These are phyloP conservation scores for Prunella strophiata DNA, from an alignment of 2,797 vertebrate species.

Conservation along the genomic window DNA sequence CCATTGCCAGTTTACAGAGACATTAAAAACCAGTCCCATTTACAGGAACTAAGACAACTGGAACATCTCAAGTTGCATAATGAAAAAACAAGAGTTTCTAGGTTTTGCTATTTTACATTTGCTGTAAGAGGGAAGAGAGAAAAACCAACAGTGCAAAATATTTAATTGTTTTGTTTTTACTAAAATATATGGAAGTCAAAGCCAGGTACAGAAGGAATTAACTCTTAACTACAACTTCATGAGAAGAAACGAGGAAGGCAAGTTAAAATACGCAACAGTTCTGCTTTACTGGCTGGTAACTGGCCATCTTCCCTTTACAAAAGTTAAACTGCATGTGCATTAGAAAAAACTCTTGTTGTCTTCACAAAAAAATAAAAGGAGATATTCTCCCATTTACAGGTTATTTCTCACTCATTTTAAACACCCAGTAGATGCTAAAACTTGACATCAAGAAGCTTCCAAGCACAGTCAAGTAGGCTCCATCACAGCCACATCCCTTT, in stretches of 20 bases:
- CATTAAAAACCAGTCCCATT: constrained; percentile 56
- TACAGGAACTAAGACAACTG: constrained; percentile 63
- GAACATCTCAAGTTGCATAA: constrained; percentile 67
- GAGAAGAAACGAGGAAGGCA: constrained; percentile 30
- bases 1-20: constrained; percentile 63
- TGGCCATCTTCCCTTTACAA: constrained; percentile 58
- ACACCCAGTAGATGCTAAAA: constrained; percentile 44
- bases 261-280: constrained; percentile 46
- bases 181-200: constrained; percentile 65
- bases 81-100: constrained; percentile 51
- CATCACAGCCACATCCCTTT: constrained; percentile 54
- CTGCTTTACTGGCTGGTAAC: constrained; percentile 56
- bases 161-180: constrained; percentile 63
- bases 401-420: constrained; percentile 12
- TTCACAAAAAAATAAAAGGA: constrained; percentile 43
- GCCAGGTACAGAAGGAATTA: constrained; percentile 30
- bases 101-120: constrained; percentile 56
- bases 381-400: constrained; percentile 30
- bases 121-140: constrained; percentile 42
- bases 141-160: constrained; percentile 78
- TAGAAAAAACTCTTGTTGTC: constrained; percentile 53
- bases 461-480: constrained; percentile 53
- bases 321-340: constrained; percentile 51
- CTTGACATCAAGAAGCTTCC: constrained; percentile 56
- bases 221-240: constrained; percentile 31